Conservation (phyloP, 2,888 invertebrate species). For the Kuschelorhynchus macadamiae region DNA sequence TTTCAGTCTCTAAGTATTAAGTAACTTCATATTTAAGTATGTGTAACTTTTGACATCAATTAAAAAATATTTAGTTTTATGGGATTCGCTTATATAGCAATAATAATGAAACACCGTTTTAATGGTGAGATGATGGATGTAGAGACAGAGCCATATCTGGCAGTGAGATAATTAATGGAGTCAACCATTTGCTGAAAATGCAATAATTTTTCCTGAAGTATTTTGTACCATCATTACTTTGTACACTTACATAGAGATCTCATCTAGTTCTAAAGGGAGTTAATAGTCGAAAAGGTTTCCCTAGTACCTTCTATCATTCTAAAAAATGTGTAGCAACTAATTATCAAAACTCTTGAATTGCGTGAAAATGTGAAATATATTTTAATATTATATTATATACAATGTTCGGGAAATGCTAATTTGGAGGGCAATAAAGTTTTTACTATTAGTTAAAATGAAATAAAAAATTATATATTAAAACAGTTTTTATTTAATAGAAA, state of each 20-base stretch:
- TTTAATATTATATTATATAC: too few species aligned
- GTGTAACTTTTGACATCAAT: neutral
- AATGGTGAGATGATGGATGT: slow-evolving; percentile 56
- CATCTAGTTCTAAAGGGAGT: slow-evolving; percentile 34
- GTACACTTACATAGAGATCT: slow-evolving; percentile 58
- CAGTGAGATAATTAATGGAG: slow-evolving; percentile 66
- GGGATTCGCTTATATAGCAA: slow-evolving; percentile 39
- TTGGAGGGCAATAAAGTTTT: too few species aligned
- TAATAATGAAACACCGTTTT: slow-evolving; percentile 47
- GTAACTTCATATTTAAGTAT: slow-evolving; percentile 49
- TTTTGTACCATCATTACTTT: slow-evolving; percentile 67
- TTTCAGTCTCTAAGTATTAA: slow-evolving; percentile 50
- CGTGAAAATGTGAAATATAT: too few species aligned
- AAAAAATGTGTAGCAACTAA: too few species aligned
- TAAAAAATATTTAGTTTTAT: slow-evolving; percentile 29
- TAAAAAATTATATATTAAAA: too few species aligned
- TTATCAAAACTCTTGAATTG: too few species aligned
- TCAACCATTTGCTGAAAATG: slow-evolving; percentile 60
- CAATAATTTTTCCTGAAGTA: slow-evolving; percentile 63
- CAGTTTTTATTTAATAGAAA: too few species aligned
- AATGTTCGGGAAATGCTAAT: too few species aligned
- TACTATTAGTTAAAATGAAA: too few species aligned
- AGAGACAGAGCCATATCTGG: slow-evolving; percentile 68
- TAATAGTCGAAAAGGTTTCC: slow-evolving; percentile 14
- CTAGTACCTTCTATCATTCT: too few species aligned